Percentiles rank a stretch among this genome's conserved stretches.
Conservation (phyloP, 37 sponge, comb jelly and placozoan genomes). For the Haliclona indistincta region DNA sequence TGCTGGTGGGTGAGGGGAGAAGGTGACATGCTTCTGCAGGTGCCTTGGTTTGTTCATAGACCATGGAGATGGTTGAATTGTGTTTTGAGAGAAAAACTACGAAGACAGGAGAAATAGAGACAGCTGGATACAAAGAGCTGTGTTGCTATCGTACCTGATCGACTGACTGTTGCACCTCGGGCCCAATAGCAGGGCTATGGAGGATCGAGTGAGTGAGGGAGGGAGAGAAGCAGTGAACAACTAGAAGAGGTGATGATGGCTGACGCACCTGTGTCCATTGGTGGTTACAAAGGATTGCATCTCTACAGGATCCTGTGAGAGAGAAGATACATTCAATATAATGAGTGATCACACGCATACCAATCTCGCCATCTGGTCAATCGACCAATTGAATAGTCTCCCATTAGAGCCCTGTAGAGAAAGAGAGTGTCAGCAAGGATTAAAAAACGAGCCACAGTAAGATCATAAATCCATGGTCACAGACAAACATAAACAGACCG, state of each 20-base stretch:
- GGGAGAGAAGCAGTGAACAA: no score
- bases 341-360: conserved; percentile 32
- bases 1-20: conserved; percentile 63
- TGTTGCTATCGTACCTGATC: background rate
- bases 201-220: no score
- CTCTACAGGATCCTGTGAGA: conserved; percentile 52
- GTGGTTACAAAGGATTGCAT: conserved; percentile 46
- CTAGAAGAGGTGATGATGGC: background rate
- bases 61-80: conserved; percentile 77
- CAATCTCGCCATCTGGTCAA: conserved; percentile 68
- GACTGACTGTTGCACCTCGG: background rate
- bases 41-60: background rate
- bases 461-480: no score
- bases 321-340: background rate
- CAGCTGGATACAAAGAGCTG: background rate
- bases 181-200: no score
- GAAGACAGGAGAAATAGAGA: background rate
- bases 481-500: no score
- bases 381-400: conserved; percentile 62
- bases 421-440: no score
- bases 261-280: conserved; percentile 42
- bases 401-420: no score
- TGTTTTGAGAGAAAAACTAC: conserved; percentile 67
- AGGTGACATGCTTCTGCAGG: conserved; percentile 65
- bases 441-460: no score